These are phyloP conservation scores for Calyptomena viridis DNA, from an alignment of 2,113 vertebrate species.

Conservation along the genomic window DNA sequence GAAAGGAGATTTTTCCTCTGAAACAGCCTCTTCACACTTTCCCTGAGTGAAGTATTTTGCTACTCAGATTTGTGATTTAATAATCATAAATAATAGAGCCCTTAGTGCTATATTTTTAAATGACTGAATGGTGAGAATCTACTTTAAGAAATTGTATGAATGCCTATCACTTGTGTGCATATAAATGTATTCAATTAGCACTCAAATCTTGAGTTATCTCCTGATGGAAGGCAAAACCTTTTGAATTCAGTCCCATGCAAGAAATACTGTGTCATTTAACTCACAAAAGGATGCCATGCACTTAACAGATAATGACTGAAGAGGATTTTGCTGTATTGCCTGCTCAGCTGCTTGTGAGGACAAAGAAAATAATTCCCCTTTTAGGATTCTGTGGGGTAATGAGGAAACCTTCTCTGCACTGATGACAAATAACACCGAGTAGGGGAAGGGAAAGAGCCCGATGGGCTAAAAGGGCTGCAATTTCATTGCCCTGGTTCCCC, in stretches of 20 bases:
- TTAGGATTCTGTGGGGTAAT: constrained; percentile 49
- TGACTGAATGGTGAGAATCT: constrained; percentile 66
- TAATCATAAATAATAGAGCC: constrained; percentile 69
- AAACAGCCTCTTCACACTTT: constrained; percentile 46
- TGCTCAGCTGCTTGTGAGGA: constrained; percentile 60
- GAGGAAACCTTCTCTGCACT: constrained; percentile 29
- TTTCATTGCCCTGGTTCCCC: constrained; percentile 40
- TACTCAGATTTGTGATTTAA: constrained; percentile 67
- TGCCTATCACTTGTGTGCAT: constrained; percentile 67
- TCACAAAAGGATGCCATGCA: constrained; percentile 67
- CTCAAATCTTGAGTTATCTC: constrained; percentile 67
- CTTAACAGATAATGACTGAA: constrained; percentile 68
- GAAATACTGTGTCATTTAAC: constrained; percentile 66
- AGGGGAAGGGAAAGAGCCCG: not conserved
- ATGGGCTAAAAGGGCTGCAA: constrained; percentile 10
- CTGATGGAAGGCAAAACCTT: constrained; percentile 66
- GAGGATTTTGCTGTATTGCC: constrained; percentile 64
- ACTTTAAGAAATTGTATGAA: constrained; percentile 66
- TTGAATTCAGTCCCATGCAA: constrained; percentile 64
- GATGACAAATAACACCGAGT: not conserved
- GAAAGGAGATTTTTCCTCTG: constrained; percentile 39
- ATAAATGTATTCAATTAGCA: constrained; percentile 70
- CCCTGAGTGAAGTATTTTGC: constrained; percentile 64
- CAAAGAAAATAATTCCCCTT: constrained; percentile 64
- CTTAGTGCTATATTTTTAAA: constrained; percentile 65